Base-by-base conservation (phyloP, 2,113 vertebrate species). In the Steatornis caripensis region DNA sequence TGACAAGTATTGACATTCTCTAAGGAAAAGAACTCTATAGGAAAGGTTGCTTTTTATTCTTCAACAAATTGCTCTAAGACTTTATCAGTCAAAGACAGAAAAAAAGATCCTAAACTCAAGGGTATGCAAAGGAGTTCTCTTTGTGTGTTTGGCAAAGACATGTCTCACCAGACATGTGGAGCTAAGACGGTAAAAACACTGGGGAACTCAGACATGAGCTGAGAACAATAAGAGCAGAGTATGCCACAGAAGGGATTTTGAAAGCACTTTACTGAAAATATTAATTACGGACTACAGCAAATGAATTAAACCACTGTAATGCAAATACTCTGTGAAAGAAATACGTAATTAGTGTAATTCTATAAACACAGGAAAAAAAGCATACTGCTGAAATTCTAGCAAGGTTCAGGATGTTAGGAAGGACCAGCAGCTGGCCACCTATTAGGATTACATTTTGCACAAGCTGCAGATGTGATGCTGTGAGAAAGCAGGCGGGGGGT, bases 1-100 rank as follows among this genome's bases (percentile, higher is more conserved):
- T 79, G 94, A 91, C 90, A 94, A 85, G 58, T 58, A 94, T 76
- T 94, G 93, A 87, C 75, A 57, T 79, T 70, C 82, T 78, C 88
- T 24, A 23, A 66, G 68, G 95, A 34, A n/a, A n/a, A 64, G 75
- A 54, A 6, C 29, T 66, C 53, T 39, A 20, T 53, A 65, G 70
- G 62, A 91, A 86, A 83, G 51, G 45, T 69, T 76, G 20, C 5
- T 39, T 53, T 88, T 89, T 71, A 66, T 81, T 84, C 81, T 84
- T 69, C 65, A 70, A 27, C 70, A 88, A 96, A 94, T 55, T 46
- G 57, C 62, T 84, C 41, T 37, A 61, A 72, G 78, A 58, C 54
- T 90, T 95, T 43, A 89, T 89, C 87, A 85, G 61, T 69, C 65
- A 76, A 48, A 87, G 78, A 51, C 48, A 70, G 49, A 41, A 57